Conservation (phyloP, 1,140 invertebrate genomes). For the Riptortus pedestris region DNA sequence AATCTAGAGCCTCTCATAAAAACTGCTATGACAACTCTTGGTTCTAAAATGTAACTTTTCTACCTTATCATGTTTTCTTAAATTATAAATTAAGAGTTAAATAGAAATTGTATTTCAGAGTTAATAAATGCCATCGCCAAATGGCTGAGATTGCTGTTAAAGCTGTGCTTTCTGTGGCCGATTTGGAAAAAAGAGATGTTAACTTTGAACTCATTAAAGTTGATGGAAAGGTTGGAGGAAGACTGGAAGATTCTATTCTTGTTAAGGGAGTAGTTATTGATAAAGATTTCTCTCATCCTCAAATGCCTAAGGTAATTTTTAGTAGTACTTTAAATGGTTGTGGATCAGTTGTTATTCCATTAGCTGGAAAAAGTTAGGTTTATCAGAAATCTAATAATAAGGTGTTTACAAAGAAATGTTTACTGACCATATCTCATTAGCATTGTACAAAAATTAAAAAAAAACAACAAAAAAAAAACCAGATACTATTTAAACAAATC, state of each 20-base stretch:
- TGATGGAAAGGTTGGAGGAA: conserved; percentile 94
- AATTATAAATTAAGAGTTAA: conserved; percentile 20
- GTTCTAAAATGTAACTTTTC: conserved; percentile 84
- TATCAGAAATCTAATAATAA: too few relatives aligned
- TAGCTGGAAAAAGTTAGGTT: too few relatives aligned
- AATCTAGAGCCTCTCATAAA: conserved; percentile 83
- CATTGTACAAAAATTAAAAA: too few relatives aligned
- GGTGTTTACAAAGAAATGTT: too few relatives aligned
- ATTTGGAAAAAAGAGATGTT: conserved; percentile 87
- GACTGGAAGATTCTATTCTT: conserved; percentile 92
- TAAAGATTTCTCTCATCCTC: conserved; percentile 98
- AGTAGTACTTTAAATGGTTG: too few relatives aligned
- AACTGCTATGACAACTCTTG: conserved; percentile 95
- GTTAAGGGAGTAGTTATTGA: conserved; percentile 96
- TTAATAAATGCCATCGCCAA: conserved; percentile 82
- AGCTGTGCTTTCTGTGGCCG: conserved; percentile 87
- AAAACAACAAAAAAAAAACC: too few relatives aligned
- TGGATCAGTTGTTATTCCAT: too few relatives aligned
- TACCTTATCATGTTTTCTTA: not conserved
- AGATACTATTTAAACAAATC: too few relatives aligned
- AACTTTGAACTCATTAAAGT: conserved; percentile 99
- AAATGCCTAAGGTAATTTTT: conserved; percentile 85
- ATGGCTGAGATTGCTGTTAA: conserved; percentile 99
- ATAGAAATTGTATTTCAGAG: conserved; percentile 37
- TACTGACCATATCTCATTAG: too few relatives aligned